phyloP scores from a whole-genome alignment of 1,140 invertebrate genomes.

The Drosophila sulfurigaster region DNA sequence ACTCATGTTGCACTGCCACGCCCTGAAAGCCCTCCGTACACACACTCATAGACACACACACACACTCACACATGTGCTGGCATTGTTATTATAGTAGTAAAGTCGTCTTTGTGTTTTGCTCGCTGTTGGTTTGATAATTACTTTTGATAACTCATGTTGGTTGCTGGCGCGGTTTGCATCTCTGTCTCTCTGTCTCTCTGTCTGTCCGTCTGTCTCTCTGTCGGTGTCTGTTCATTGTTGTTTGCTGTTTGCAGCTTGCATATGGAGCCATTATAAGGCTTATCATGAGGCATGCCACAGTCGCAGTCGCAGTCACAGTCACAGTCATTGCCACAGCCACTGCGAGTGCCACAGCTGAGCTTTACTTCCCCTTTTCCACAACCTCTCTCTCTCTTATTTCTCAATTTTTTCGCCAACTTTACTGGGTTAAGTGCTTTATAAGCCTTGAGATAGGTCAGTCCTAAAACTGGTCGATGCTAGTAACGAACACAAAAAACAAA shows the following conservation, averaged over 20 bases:
- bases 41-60: slow-evolving; percentile 3
- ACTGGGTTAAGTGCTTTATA: slow-evolving; percentile 47
- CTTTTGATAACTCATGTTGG: slow-evolving; percentile 55
- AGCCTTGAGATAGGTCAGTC: slow-evolving; percentile 50
- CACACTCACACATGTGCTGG: slow-evolving; percentile 2
- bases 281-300: slow-evolving; percentile 32
- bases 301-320: slow-evolving; percentile 3
- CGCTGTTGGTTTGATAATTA: slow-evolving; percentile 46
- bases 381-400: slow-evolving; percentile 3
- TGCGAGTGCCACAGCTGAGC: slow-evolving; percentile 11
- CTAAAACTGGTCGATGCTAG: slow-evolving; percentile 24
- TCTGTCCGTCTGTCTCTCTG: neutral
- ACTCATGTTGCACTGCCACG: slow-evolving; percentile 26
- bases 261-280: slow-evolving; percentile 47
- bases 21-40: slow-evolving; percentile 3
- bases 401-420: slow-evolving; percentile 34
- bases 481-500: neutral
- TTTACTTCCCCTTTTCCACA: slow-evolving; percentile 9
- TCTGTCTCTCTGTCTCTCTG: slow-evolving; percentile 11
- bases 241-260: slow-evolving; percentile 30
- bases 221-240: neutral
- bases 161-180: slow-evolving; percentile 33
- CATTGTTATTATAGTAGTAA: slow-evolving; percentile 35
- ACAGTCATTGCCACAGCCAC: neutral
- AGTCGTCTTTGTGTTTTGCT: slow-evolving; percentile 28